These are phyloP conservation scores for Eulemur rufifrons DNA, from an alignment of 2,113 vertebrate genomes.

Conservation along the genomic window DNA sequence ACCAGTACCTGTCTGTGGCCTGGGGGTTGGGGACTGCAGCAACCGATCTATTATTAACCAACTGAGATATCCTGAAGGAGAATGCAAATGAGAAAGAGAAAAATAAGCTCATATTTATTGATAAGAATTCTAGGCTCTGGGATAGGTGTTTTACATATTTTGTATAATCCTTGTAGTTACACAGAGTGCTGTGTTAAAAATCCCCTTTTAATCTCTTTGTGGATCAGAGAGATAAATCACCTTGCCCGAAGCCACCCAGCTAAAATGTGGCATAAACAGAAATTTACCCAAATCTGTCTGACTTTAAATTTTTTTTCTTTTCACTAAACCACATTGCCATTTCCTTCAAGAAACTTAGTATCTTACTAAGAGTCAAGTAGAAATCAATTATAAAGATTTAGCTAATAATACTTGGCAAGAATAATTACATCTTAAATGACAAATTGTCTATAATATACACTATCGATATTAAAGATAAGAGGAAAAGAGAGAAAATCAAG, in stretches of 20 bases:
- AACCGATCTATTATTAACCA: background rate
- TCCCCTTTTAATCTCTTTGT: constrained; percentile 46
- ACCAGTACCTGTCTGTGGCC: too few species aligned
- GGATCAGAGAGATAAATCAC: constrained; percentile 51
- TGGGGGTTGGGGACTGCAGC: too few species aligned
- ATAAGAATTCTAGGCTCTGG: background rate
- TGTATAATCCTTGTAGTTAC: background rate
- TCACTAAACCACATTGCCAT: background rate
- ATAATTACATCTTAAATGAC: background rate
- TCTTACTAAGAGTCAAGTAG: background rate
- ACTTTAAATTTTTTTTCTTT: background rate
- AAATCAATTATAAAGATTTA: constrained; percentile 31
- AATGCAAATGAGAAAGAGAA: background rate
- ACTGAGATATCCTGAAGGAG: background rate
- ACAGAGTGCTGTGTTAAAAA: constrained; percentile 23
- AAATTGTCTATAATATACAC: background rate
- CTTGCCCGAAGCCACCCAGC: constrained; percentile 59
- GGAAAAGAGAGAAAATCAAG: background rate
- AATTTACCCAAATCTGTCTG: background rate
- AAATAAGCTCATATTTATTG: background rate
- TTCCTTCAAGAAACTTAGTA: background rate
- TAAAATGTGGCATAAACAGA: constrained; percentile 21
- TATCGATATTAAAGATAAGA: background rate
- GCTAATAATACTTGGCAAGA: background rate
- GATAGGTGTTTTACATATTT: constrained; percentile 3